A percentile compares a stretch with the other conserved stretches of the same genome.
Evolutionary conservation across 1,140 invertebrate genomes (phyloP).

Genomic region (Hesperophylax magnus): DNA sequence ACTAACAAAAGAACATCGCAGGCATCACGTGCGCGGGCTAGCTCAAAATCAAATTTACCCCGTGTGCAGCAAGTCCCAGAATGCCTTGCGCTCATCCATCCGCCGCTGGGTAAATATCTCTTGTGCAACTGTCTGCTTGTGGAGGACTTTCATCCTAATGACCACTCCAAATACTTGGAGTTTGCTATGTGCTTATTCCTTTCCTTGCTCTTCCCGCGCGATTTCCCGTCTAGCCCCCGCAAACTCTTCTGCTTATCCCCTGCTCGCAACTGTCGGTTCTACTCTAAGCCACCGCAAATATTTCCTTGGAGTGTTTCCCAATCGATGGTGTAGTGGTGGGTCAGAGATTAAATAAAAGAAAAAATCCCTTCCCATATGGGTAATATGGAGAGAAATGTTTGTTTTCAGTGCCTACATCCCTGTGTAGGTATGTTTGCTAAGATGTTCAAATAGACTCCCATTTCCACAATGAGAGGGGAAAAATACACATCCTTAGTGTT

Average conservation of each 20-base stretch:
- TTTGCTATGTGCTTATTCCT: slow-evolving; percentile 48
- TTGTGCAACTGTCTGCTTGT: slow-evolving; percentile 34
- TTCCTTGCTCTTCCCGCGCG: slow-evolving; percentile 1
- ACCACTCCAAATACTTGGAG: slow-evolving; percentile 53
- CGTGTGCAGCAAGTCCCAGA: slow-evolving; percentile 22
- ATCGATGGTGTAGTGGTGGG: too few relatives aligned
- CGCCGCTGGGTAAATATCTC: slow-evolving; percentile 27
- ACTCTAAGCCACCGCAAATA: slow-evolving; percentile 13
- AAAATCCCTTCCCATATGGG: too few relatives aligned
- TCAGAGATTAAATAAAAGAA: too few relatives aligned
- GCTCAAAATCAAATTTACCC: slow-evolving; percentile 7
- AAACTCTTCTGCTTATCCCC: not conserved
- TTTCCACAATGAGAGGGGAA: too few relatives aligned
- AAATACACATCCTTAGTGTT: too few relatives aligned
- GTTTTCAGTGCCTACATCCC: too few relatives aligned
- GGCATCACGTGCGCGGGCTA: slow-evolving; percentile 19
- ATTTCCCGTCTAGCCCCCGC: not conserved
- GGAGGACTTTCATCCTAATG: slow-evolving; percentile 48
- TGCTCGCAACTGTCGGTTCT: not conserved
- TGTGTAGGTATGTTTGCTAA: too few relatives aligned
- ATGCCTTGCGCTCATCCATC: slow-evolving; percentile 33
- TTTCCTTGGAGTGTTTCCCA: not conserved
- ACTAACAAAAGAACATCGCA: slow-evolving; percentile 20
- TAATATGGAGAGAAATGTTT: too few relatives aligned
- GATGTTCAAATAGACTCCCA: too few relatives aligned